phyloP scores from a whole-genome alignment of 2,113 vertebrate species.

The Indicator maculatus region DNA sequence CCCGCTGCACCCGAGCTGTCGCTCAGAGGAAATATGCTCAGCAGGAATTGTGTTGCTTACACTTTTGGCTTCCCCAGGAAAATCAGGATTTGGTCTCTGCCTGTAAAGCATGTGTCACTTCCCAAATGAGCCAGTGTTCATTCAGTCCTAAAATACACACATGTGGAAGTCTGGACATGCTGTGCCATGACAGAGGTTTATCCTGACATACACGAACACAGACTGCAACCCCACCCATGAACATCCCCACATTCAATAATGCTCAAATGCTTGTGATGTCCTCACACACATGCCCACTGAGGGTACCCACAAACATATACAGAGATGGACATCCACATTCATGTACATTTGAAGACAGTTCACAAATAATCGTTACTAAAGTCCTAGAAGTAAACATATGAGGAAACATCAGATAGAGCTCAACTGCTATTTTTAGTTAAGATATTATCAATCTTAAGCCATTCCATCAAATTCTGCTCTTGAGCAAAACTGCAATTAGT shows the following conservation, averaged over 20 bases:
- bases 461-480: background rate
- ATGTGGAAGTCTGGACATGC: background rate
- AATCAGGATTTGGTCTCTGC: background rate
- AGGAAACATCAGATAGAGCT: background rate
- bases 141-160: background rate
- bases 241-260: background rate
- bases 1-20: background rate
- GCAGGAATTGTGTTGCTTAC: background rate
- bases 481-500: background rate
- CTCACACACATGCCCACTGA: no score
- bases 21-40: background rate
- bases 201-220: background rate
- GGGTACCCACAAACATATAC: accelerated
- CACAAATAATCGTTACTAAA: background rate
- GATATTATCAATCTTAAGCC: background rate
- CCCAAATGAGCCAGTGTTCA: background rate
- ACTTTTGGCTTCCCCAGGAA: background rate
- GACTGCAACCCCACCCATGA: background rate
- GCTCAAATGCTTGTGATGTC: background rate
- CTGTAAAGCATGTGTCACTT: background rate
- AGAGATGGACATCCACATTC: background rate
- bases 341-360: background rate
- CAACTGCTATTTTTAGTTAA: background rate
- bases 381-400: background rate
- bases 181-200: accelerated